Evolutionary conservation across 2,797 vertebrate genomes (phyloP).

Genomic region (Pseudochirops corinnae): DNA sequence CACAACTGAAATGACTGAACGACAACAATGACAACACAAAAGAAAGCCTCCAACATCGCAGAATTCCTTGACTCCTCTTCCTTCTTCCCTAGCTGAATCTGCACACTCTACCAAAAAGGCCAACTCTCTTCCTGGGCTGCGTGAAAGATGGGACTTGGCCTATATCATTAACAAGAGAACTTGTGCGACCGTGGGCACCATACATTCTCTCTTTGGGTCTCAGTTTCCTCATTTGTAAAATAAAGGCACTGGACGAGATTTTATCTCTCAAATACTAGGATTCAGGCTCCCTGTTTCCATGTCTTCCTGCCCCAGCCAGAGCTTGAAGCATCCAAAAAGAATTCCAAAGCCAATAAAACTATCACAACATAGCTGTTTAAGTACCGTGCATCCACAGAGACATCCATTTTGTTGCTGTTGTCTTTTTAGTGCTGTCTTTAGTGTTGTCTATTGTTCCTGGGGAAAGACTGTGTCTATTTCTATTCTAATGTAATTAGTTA

Average conservation of each 20-base stretch:
- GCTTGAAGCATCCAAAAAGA: neutral
- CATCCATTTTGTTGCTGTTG: neutral
- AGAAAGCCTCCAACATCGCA: neutral
- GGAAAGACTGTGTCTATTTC: neutral
- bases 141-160: neutral
- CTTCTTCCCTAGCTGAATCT: neutral
- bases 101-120: neutral
- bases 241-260: neutral
- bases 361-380: neutral
- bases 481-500: slow-evolving; percentile 23
- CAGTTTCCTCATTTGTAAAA: neutral
- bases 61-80: neutral
- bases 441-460: neutral
- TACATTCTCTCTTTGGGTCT: neutral
- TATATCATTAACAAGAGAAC: neutral
- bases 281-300: neutral
- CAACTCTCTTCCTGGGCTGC: neutral
- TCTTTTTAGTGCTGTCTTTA: neutral
- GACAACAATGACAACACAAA: neutral
- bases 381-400: neutral
- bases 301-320: neutral
- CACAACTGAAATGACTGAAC: neutral
- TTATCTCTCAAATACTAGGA: neutral
- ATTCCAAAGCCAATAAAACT: neutral
- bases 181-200: neutral